phyloP scores from a whole-genome alignment of 30 jellyfish, hydroid and myxozoan genomes.

The Pseudorhiza aurosa region DNA sequence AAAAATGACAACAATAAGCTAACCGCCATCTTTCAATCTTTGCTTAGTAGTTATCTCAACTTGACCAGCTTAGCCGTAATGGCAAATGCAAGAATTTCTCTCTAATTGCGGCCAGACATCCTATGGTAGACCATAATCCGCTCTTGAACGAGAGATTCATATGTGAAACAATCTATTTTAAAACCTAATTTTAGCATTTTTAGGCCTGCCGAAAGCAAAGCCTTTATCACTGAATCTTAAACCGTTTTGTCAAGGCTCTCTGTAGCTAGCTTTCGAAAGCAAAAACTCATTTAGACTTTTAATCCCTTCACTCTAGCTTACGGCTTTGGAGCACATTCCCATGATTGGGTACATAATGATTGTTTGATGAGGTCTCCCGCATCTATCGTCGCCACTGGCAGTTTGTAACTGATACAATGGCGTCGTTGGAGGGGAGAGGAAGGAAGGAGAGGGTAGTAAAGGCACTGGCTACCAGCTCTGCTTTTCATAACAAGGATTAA shows the following conservation, averaged over 20 bases:
- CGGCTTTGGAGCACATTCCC: not conserved
- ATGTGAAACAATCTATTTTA: slow-evolving; percentile 13
- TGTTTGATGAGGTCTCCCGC: not conserved
- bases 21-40: not conserved
- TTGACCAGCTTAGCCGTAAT: not conserved
- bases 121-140: slow-evolving; percentile 18
- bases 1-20: not conserved
- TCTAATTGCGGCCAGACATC: slow-evolving; percentile 25
- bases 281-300: not conserved
- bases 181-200: slow-evolving; percentile 27
- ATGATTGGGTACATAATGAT: slow-evolving; percentile 3
- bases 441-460: no score
- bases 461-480: no score
- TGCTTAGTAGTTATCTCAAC: not conserved
- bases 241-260: slow-evolving; percentile 28
- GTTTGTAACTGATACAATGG: not conserved
- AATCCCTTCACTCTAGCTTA: not conserved
- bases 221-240: slow-evolving; percentile 12
- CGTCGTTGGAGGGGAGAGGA: not conserved
- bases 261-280: slow-evolving; percentile 5
- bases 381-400: not conserved
- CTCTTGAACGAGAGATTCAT: slow-evolving; percentile 8
- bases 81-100: not conserved
- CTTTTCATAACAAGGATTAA: no score
- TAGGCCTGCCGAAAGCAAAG: not conserved